phyloP scores from a whole-genome alignment of 2,888 invertebrate species.

The Geophilus truncorum region DNA sequence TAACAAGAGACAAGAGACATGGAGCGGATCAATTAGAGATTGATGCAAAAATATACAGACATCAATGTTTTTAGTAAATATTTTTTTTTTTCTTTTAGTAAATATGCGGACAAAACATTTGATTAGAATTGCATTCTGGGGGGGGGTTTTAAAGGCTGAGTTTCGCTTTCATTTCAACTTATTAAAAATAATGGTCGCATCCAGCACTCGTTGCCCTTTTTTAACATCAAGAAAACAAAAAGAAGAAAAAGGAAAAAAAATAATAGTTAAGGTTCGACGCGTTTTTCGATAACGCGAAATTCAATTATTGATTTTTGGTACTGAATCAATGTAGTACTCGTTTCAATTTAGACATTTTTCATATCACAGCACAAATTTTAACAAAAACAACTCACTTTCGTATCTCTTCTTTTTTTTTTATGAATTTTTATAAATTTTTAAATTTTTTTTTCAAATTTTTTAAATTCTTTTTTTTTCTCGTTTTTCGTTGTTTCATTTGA shows the following conservation, averaged over 20 bases:
- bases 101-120: too few species aligned
- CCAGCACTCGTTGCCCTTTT: background rate
- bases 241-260: background rate
- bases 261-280: too few species aligned
- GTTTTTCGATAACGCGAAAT: too few species aligned
- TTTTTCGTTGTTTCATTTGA: background rate
- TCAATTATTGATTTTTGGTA: too few species aligned
- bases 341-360: background rate
- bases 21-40: background rate
- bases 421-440: background rate
- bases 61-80: background rate
- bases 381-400: background rate
- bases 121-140: too few species aligned
- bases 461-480: background rate
- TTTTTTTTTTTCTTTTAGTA: too few species aligned
- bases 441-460: background rate
- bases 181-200: background rate
- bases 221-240: background rate
- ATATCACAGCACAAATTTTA: conserved; percentile 14
- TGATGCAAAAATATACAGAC: background rate
- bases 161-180: background rate
- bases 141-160: background rate
- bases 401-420: background rate
- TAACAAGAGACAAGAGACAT: background rate
- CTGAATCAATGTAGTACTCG: background rate